These are phyloP conservation scores for Grammomys dolichurus DNA, from an alignment of 2,113 vertebrate species.

Conservation along the genomic window DNA sequence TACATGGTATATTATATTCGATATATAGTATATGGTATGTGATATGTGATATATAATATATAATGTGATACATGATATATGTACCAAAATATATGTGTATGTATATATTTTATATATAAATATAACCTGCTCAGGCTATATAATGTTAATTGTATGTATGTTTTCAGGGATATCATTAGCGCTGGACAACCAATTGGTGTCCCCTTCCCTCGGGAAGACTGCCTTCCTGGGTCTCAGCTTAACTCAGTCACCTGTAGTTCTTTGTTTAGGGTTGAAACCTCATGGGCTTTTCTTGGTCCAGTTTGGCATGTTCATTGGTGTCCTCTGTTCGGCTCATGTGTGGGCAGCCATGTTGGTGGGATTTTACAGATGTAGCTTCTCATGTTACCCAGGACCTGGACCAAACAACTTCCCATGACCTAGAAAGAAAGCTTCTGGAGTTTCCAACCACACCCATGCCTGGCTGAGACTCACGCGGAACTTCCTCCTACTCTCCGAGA, in stretches of 20 bases:
- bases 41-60: too few relatives aligned
- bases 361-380: neutral
- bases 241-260: neutral
- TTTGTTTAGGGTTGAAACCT: neutral
- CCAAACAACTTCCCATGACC: constrained; percentile 40
- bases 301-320: neutral
- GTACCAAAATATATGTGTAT: neutral
- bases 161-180: neutral
- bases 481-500: neutral
- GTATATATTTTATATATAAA: neutral
- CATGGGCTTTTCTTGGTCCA: neutral
- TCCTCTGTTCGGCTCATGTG: too few relatives aligned
- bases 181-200: neutral
- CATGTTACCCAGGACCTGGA: neutral
- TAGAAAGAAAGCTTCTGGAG: constrained; percentile 7
- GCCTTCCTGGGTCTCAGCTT: neutral
- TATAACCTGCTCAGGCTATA: neutral
- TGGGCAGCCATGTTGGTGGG: neutral
- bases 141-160: neutral
- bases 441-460: neutral
- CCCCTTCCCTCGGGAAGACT: neutral
- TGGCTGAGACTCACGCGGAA: neutral
- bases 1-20: too few relatives aligned
- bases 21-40: neutral
- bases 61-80: too few relatives aligned